Evolutionary conservation across 2,888 invertebrate genomes (phyloP), one percentile per base, ranked within the genome.

Genomic region (Chymomyza fuscimana): DNA sequence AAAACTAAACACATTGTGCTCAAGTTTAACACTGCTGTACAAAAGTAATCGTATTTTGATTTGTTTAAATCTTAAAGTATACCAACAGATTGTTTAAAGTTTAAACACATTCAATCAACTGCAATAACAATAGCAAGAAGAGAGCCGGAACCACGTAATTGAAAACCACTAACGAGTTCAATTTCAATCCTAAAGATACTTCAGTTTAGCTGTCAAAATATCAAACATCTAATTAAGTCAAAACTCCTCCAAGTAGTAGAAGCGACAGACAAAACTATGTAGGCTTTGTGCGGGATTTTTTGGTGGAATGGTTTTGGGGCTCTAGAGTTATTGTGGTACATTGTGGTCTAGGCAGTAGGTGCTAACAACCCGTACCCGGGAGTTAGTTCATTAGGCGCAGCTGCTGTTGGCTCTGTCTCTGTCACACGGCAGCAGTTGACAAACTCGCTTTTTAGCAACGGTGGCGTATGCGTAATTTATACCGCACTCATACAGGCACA

Each of bases 391-490:
- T 84, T 84, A 84, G 86, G 79, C 73, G 71, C 80, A 74, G 74
- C 71, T 81, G 78, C 36, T 60, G 60, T 36, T 54, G 19, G n/a
- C 12, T 46, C 12, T 46, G 15, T 59, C 59, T 59, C 29, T 15
- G 15, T 59, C 59, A 3, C 15, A 29, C 59, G 6, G 22, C 70
- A 75, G 70, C 70, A 70, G 81, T 70, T 77, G 77, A 73, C 76
- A 80, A 75, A 79, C 73, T 82, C 61, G 75, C 73, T 82, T 83
- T 83, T 74, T 70, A 69, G 78, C 70, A 74, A 51, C 67, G 60
- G 61, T 69, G 60, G 61, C 83, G 78, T 84, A 79, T 81, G 76
- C 84, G 80, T 82, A 86, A 87, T 87, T 82, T 86, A 87, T 87
- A 82, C 79, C 67, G 56, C 67, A 72, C 63, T 3, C 56, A 15